These are phyloP conservation scores for Parapsyche elsis DNA, from an alignment of 1,140 invertebrate genomes.

Conservation along the genomic window DNA sequence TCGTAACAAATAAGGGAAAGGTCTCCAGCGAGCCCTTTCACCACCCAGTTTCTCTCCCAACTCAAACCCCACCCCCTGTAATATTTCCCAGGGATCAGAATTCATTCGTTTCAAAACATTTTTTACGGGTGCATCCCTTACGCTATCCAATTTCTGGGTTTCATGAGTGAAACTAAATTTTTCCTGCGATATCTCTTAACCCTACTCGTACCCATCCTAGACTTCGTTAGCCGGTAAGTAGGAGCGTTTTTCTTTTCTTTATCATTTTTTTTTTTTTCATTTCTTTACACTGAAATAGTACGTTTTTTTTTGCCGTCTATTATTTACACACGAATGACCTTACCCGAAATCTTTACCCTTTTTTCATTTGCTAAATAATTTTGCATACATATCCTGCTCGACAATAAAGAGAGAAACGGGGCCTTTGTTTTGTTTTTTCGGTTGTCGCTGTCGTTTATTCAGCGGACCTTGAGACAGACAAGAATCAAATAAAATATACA, in stretches of 20 bases:
- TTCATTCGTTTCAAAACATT: constrained; percentile 45
- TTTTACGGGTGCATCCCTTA: constrained; percentile 43
- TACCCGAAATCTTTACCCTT: constrained; percentile 22
- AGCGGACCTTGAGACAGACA: not conserved
- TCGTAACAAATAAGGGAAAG: constrained; percentile 37
- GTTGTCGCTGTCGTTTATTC: not conserved
- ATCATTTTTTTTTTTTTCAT: not conserved
- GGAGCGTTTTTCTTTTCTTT: constrained; percentile 5
- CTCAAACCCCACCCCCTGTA: not conserved
- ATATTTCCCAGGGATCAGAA: constrained; percentile 26
- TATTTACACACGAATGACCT: constrained; percentile 30
- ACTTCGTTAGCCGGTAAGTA: not conserved
- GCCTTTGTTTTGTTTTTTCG: not conserved
- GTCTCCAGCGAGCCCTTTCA: constrained; percentile 1
- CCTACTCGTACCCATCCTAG: not conserved
- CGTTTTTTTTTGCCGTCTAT: constrained; percentile 34
- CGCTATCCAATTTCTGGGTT: constrained; percentile 38
- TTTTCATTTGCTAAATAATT: constrained; percentile 36
- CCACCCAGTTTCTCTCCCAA: not conserved
- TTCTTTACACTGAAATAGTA: not conserved
- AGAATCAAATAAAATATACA: constrained; percentile 19
- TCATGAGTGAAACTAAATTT: constrained; percentile 22
- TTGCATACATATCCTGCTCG: constrained; percentile 15
- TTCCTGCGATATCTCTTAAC: constrained; percentile 20
- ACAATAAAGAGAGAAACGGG: not conserved